Evolutionary conservation across 2,797 vertebrate species (phyloP).

Genomic region (Poeciliopsis infans): DNA sequence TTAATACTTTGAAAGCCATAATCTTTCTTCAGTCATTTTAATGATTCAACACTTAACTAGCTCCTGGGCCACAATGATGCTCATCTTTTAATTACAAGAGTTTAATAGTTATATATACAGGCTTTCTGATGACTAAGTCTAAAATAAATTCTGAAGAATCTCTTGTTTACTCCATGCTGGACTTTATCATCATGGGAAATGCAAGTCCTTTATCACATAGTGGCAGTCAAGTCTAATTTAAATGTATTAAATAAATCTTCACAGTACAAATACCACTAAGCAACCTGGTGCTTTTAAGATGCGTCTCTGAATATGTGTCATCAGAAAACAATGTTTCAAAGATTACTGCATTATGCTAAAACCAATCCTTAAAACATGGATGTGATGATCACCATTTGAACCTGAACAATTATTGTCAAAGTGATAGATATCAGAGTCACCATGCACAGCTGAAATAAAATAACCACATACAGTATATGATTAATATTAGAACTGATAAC

Average conservation of each 20-base stretch:
- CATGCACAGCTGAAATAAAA: background rate
- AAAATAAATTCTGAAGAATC: background rate
- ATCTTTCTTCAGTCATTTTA: conserved; percentile 6
- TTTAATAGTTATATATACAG: background rate
- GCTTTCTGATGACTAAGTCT: background rate
- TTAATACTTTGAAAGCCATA: background rate
- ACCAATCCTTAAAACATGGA: background rate
- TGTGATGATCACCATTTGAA: background rate
- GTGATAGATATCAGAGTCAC: background rate
- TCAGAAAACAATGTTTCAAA: background rate
- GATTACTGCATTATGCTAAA: background rate
- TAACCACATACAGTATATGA: background rate
- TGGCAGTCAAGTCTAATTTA: background rate
- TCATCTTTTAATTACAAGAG: background rate
- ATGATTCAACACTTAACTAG: background rate
- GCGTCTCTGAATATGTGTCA: background rate
- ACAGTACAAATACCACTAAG: background rate
- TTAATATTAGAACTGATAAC: background rate
- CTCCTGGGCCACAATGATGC: background rate
- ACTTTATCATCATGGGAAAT: background rate
- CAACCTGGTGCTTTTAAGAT: background rate
- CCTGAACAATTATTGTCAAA: background rate
- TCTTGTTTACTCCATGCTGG: background rate
- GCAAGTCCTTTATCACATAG: background rate
- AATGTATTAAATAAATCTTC: background rate